Evolutionary conservation across 2,888 invertebrate genomes (phyloP).

Genomic region (Scaptomyza caliginosa): DNA sequence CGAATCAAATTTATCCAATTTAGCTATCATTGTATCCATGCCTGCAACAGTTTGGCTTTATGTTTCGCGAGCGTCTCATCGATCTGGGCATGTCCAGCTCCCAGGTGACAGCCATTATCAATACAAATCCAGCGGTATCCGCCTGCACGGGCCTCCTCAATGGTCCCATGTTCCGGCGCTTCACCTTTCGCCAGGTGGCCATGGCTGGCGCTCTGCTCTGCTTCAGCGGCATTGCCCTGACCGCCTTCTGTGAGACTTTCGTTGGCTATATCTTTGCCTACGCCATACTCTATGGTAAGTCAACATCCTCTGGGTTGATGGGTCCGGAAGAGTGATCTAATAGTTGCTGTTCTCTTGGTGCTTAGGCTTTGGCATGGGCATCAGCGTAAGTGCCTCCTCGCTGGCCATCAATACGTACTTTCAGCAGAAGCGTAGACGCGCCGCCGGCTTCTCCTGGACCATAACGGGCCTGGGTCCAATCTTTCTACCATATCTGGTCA

Average conservation of each 20-base stretch:
- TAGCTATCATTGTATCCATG: slow-evolving; percentile 88
- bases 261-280: slow-evolving; percentile 87
- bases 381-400: slow-evolving; percentile 88
- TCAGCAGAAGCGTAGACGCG: slow-evolving; percentile 88
- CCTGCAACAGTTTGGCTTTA: slow-evolving; percentile 89
- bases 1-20: slow-evolving; percentile 23
- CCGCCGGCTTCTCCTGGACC: slow-evolving; percentile 90
- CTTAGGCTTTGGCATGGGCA: slow-evolving; percentile 86
- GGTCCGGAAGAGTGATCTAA: too few relatives aligned
- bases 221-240: slow-evolving; percentile 86
- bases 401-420: slow-evolving; percentile 91
- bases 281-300: slow-evolving; percentile 88
- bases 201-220: slow-evolving; percentile 87
- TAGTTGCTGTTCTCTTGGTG: too few relatives aligned
- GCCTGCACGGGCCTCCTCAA: slow-evolving; percentile 88
- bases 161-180: slow-evolving; percentile 89
- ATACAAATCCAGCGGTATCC: slow-evolving; percentile 89
- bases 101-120: slow-evolving; percentile 89
- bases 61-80: slow-evolving; percentile 88
- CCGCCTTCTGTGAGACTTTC: slow-evolving; percentile 88
- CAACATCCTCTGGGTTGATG: too few relatives aligned
- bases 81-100: slow-evolving; percentile 87
- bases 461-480: slow-evolving; percentile 90
- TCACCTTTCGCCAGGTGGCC: slow-evolving; percentile 89
- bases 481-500: slow-evolving; percentile 89